Base-by-base conservation (phyloP, 2,888 invertebrate genomes). In the Leucoma salicis region DNA sequence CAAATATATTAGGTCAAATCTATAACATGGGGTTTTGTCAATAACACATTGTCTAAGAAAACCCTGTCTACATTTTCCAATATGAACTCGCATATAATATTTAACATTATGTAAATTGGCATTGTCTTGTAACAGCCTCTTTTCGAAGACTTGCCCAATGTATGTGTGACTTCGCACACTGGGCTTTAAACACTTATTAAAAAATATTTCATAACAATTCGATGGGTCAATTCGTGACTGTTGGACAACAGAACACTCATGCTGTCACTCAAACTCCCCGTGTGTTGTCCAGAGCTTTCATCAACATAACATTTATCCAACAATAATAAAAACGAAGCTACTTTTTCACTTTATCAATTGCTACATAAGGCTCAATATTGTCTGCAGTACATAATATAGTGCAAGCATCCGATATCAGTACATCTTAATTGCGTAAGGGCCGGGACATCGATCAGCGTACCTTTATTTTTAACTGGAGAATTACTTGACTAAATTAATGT, bases 401-500 rank as follows among this genome's bases (percentile, higher is more conserved):
- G 33, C 51, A 49, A 39, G 44, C 48, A 25, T 38, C 42, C 28
- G 40, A 35, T 60, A 59, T 59, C 59, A 24, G 46, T 52, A 40
- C 49, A 59, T 60, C 59, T 57, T 60, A 59, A 60, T 60, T 60
- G 49, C 46, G 44, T 50, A 55, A 60, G 44, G 44, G 54, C 41
- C 47, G 44, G 44, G n/a, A 53, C 55, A 55, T 57, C 46, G 50
- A 41, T 55, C 49, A 50, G 40, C 35, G 42, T n/a, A 42, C 41
- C 11, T 50, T 18, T 53, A 36, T 52, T 48, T 47, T 51, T 34
- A 47, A 39, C n/a, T 43, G 54, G 42, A 49, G 54, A n/a, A 59
- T 59, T 57, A 51, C 60, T 55, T n/a, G 54, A 46, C 60, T 60
- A 57, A 57, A 60, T 57, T 60, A 53, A 57, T n/a, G 53, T 52